Percentiles rank a stretch among this genome's conserved stretches.
Evolutionary conservation across 1,140 invertebrate genomes (phyloP).

Genomic region (Palaemon carinicauda): DNA sequence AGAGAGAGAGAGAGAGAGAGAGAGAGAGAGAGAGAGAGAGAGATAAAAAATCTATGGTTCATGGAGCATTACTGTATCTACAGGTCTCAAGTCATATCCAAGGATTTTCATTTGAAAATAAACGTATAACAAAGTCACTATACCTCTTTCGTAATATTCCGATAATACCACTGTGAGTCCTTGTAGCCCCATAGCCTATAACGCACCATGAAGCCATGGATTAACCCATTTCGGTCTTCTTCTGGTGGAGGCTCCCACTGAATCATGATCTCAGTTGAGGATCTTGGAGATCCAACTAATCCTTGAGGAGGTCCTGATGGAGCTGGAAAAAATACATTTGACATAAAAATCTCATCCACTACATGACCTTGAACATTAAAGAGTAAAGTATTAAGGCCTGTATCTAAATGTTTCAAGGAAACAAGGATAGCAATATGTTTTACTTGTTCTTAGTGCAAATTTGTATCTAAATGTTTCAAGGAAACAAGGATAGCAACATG

Average conservation of each 20-base stretch:
- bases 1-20: not conserved
- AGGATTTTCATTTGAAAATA: too few species aligned
- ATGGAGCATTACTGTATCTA: not conserved
- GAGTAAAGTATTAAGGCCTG: too few species aligned
- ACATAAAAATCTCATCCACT: too few species aligned
- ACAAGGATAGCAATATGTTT: too few species aligned
- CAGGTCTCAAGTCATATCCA: not conserved
- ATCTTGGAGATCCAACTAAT: constrained; percentile 89
- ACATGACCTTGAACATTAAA: too few species aligned
- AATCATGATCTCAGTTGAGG: constrained; percentile 93
- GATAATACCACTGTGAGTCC: constrained; percentile 83
- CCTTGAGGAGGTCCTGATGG: constrained; percentile 88
- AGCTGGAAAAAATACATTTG: constrained; percentile 71
- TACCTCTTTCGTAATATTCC: constrained; percentile 89
- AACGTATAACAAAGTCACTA: not conserved
- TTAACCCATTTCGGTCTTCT: constrained; percentile 92
- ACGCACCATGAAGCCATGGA: constrained; percentile 90
- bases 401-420: too few species aligned
- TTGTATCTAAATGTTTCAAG: too few species aligned
- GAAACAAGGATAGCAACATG: too few species aligned
- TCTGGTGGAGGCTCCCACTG: constrained; percentile 96
- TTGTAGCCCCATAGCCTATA: constrained; percentile 92
- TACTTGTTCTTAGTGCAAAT: too few species aligned
- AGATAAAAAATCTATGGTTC: not conserved
- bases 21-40: not conserved